Evolutionary conservation across 2,888 invertebrate genomes (phyloP).

Genomic region (Amphimallon solstitiale): DNA sequence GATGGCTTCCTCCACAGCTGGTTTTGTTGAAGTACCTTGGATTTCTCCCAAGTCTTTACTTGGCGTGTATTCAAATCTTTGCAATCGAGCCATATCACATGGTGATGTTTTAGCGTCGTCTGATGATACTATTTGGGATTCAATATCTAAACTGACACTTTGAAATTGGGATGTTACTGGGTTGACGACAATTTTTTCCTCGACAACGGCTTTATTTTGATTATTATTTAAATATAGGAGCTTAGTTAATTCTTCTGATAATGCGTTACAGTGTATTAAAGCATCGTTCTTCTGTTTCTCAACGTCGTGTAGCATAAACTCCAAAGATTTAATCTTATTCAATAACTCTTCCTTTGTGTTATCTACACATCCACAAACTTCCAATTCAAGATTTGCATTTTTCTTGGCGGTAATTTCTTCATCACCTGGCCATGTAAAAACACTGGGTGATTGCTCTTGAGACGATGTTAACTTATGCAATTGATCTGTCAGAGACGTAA

Average conservation of each 20-base stretch:
- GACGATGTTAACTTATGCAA: neutral
- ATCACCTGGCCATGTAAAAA: slow-evolving; percentile 29
- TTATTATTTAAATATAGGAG: slow-evolving; percentile 54
- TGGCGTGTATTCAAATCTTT: slow-evolving; percentile 45
- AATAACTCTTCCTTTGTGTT: slow-evolving; percentile 55
- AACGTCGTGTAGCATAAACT: slow-evolving; percentile 60
- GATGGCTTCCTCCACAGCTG: slow-evolving; percentile 50
- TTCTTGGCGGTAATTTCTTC: slow-evolving; percentile 13
- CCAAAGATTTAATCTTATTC: slow-evolving; percentile 59
- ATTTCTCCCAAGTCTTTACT: slow-evolving; percentile 37
- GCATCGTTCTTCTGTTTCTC: slow-evolving; percentile 61
- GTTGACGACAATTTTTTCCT: too few relatives aligned
- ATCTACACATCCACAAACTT: slow-evolving; percentile 37
- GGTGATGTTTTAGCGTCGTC: slow-evolving; percentile 32
- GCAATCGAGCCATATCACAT: slow-evolving; percentile 40
- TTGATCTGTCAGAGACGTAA: neutral
- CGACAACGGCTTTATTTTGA: neutral
- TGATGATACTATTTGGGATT: slow-evolving; percentile 38
- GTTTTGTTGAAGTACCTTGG: slow-evolving; percentile 39
- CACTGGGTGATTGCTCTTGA: too few relatives aligned
- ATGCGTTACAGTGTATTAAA: slow-evolving; percentile 56
- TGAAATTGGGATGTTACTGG: neutral
- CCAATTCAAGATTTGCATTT: neutral
- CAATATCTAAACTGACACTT: slow-evolving; percentile 31
- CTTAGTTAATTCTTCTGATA: slow-evolving; percentile 58